A percentile compares a stretch with the other conserved stretches of the same genome.
These are phyloP conservation scores for Chitala chitala DNA, from an alignment of 2,113 vertebrate species.

Conservation along the genomic window DNA sequence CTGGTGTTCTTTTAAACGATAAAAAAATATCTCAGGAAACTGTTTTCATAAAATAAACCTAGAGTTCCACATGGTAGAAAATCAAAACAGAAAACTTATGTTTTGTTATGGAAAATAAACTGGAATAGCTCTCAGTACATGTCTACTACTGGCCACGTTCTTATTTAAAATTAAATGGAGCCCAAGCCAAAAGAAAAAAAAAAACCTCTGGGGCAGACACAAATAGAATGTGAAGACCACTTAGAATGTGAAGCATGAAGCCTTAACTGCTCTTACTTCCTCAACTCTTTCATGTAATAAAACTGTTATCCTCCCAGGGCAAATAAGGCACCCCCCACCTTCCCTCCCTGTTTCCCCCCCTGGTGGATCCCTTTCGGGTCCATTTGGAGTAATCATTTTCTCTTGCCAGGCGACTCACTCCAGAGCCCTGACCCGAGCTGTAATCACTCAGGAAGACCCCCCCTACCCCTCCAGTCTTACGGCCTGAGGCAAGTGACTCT, in stretches of 20 bases:
- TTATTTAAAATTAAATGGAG: constrained; percentile 32
- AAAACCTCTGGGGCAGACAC: constrained; percentile 6
- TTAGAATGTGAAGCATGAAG: constrained; percentile 32
- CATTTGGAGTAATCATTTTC: constrained; percentile 27
- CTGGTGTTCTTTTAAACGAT: no score
- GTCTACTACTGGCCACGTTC: constrained; percentile 19
- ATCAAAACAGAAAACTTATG: background rate
- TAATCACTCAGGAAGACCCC: constrained; percentile 12
- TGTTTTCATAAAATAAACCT: background rate
- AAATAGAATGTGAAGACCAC: constrained; percentile 35
- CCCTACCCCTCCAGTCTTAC: background rate
- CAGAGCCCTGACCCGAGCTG: constrained; percentile 42
- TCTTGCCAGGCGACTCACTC: constrained; percentile 52
- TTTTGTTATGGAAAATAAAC: constrained; percentile 24
- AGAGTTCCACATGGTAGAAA: constrained; percentile 20
- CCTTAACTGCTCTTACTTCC: constrained; percentile 3
- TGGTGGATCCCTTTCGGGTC: constrained; percentile 35
- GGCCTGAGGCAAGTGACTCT: background rate
- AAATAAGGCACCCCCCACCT: constrained; percentile 27
- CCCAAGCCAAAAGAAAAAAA: constrained; percentile 20
- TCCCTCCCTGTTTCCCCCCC: no score
- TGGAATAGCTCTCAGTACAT: constrained; percentile 20
- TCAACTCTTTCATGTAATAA: constrained; percentile 25
- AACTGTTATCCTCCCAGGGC: constrained; percentile 40
- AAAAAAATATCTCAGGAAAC: constrained; percentile 2